Evolutionary conservation across 2,888 invertebrate species (phyloP).

Genomic region (Ochropacha duplaris): DNA sequence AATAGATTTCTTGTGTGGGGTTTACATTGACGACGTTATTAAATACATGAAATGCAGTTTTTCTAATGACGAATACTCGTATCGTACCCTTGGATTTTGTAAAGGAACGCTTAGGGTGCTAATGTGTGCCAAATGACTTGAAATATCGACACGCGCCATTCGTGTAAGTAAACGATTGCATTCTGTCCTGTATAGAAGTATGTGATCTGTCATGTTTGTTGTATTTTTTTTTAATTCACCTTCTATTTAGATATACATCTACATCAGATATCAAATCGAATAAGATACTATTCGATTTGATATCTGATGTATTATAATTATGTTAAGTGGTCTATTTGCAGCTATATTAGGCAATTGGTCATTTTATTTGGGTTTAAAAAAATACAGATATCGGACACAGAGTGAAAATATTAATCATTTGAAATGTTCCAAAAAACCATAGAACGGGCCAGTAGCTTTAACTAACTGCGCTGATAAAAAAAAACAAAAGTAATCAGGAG

Average conservation of each 20-base stretch:
- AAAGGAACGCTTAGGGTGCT: slow-evolving; percentile 38
- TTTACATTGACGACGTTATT: slow-evolving; percentile 70
- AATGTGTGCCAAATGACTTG: slow-evolving; percentile 64
- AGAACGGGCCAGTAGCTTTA: not conserved
- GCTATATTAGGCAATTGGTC: too few species aligned
- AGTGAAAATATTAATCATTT: not conserved
- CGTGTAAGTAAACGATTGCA: slow-evolving; percentile 28
- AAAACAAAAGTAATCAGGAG: slow-evolving; percentile 42
- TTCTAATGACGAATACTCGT: slow-evolving; percentile 60
- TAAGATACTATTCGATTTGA: not conserved
- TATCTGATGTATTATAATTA: too few species aligned
- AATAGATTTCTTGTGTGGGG: slow-evolving; percentile 74
- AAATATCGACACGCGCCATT: slow-evolving; percentile 41
- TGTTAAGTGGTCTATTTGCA: too few species aligned
- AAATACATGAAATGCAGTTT: slow-evolving; percentile 80
- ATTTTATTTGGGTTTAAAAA: too few species aligned
- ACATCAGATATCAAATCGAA: too few species aligned
- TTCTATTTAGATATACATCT: not conserved
- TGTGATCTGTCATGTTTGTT: slow-evolving; percentile 11
- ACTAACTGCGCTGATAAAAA: slow-evolving; percentile 15
- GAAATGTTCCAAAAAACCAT: not conserved
- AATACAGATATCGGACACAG: not conserved
- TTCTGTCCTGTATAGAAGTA: slow-evolving; percentile 26
- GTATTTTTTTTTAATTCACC: not conserved
- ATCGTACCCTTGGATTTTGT: slow-evolving; percentile 27